A percentile compares a stretch with the other conserved stretches of the same genome.
These are phyloP conservation scores for Amphiprion ocellaris DNA, from an alignment of 2,113 vertebrate genomes.

Conservation along the genomic window DNA sequence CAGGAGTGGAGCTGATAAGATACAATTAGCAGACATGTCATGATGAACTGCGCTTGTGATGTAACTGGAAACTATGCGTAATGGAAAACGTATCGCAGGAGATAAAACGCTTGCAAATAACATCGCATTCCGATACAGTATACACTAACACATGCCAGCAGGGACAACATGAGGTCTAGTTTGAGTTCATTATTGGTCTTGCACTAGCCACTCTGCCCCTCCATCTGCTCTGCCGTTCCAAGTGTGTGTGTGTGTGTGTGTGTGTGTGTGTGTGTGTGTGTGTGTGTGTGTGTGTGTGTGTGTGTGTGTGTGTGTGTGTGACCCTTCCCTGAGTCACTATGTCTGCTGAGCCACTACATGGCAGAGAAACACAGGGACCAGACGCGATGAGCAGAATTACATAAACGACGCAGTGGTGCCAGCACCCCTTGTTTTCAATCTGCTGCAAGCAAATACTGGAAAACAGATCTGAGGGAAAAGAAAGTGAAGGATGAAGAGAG, in stretches of 20 bases:
- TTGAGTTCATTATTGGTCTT: slow-evolving; percentile 63
- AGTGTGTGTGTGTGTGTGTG: slow-evolving; percentile 31
- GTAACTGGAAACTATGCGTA: slow-evolving; percentile 1
- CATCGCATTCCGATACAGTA: slow-evolving; percentile 18
- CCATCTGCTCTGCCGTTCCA: slow-evolving; percentile 68
- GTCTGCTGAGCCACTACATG: slow-evolving; percentile 62
- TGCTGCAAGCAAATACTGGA: slow-evolving; percentile 47
- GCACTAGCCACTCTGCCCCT: slow-evolving; percentile 56
- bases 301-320: slow-evolving; percentile 31
- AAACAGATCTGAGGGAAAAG: slow-evolving; percentile 42
- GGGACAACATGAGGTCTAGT: slow-evolving; percentile 50
- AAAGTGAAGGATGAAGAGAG: slow-evolving; percentile 17
- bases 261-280: slow-evolving; percentile 26
- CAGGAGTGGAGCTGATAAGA: slow-evolving; percentile 18
- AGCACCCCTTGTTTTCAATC: slow-evolving; percentile 57
- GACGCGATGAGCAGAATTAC: slow-evolving; percentile 54
- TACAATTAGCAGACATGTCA: background rate
- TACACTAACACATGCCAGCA: slow-evolving; percentile 42
- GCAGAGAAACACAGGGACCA: slow-evolving; percentile 59
- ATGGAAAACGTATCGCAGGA: slow-evolving; percentile 28
- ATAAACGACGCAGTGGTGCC: slow-evolving; percentile 59
- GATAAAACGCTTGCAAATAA: background rate
- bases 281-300: slow-evolving; percentile 30
- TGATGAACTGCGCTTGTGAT: background rate
- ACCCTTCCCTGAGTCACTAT: slow-evolving; percentile 54